Percentiles rank a stretch among this genome's conserved stretches.
Conservation (phyloP, 1,140 invertebrate genomes). For the Platyura marginata region DNA sequence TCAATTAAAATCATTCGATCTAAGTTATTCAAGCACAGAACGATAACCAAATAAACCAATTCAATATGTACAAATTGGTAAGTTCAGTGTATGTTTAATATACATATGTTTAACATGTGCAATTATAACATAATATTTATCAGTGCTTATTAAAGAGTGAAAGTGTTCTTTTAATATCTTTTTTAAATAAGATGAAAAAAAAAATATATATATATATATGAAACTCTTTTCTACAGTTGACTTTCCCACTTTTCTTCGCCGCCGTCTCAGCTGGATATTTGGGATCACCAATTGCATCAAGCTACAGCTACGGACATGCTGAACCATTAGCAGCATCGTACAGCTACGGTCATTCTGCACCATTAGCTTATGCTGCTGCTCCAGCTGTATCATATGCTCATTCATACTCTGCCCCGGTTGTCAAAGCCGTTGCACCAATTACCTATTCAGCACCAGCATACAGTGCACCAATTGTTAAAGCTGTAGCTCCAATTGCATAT, state of each 20-base stretch:
- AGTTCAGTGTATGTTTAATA: too few species aligned
- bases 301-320: not conserved
- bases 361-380: not conserved
- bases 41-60: not conserved
- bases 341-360: not conserved
- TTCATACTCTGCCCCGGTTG: not conserved
- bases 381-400: not conserved
- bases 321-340: too few species aligned
- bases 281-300: not conserved
- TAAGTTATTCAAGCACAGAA: not conserved
- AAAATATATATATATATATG: too few species aligned
- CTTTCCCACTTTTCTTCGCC: not conserved
- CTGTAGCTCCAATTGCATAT: not conserved
- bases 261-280: not conserved
- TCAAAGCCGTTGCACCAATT: not conserved
- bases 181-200: too few species aligned
- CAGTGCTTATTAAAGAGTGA: too few species aligned
- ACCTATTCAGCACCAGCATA: not conserved
- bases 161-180: too few species aligned
- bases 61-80: not conserved
- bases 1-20: slow-evolving; percentile 1
- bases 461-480: not conserved
- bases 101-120: too few species aligned
- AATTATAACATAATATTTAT: too few species aligned
- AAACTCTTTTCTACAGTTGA: not conserved